Percentiles rank a stretch among this genome's conserved stretches.
phyloP scores from a whole-genome alignment of 2,797 vertebrate genomes.

The Rhinella marina region DNA sequence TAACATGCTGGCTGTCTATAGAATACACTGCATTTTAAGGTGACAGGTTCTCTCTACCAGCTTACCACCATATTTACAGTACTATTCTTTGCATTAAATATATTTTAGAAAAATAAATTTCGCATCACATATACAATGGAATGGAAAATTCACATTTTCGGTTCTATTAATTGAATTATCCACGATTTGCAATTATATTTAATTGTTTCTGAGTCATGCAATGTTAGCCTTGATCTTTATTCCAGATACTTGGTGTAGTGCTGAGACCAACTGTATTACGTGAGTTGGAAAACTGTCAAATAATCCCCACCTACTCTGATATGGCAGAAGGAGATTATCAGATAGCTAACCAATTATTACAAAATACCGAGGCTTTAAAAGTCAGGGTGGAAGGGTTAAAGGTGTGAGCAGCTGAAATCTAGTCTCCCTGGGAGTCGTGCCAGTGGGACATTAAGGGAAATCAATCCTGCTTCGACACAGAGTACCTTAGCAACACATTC shows the following conservation, averaged over 20 bases:
- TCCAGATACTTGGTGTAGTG: conserved; percentile 26
- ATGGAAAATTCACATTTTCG: neutral
- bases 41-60: no score
- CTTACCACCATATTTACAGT: no score
- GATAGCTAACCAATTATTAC: conserved; percentile 55
- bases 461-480: conserved; percentile 56
- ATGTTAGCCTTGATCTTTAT: conserved; percentile 10
- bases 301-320: conserved; percentile 48
- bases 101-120: neutral
- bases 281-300: conserved; percentile 42
- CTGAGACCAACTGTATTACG: conserved; percentile 7
- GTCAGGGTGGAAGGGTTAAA: conserved; percentile 57
- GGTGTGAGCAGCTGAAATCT: conserved; percentile 56
- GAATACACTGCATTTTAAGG: no score
- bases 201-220: neutral
- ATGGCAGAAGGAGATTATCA: conserved; percentile 49
- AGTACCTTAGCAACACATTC: conserved; percentile 60
- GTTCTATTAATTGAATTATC: neutral
- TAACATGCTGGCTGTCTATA: no score
- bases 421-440: conserved; percentile 55
- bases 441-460: conserved; percentile 60
- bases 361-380: conserved; percentile 53
- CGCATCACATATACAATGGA: neutral
- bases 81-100: neutral
- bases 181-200: neutral